phyloP scores from a whole-genome alignment of 2,797 vertebrate species.

The Clarias pachynema region DNA sequence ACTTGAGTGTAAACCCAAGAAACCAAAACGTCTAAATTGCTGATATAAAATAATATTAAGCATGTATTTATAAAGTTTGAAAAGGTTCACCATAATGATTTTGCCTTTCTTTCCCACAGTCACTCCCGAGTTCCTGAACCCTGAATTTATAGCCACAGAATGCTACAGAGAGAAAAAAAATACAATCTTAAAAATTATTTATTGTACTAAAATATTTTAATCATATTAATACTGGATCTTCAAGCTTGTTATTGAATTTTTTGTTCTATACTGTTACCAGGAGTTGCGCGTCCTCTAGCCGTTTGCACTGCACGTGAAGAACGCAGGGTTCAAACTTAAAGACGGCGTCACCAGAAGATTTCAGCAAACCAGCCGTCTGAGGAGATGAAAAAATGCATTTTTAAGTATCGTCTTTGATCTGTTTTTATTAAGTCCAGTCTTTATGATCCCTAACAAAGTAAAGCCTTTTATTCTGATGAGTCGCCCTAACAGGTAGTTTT shows the following conservation, averaged over 20 bases:
- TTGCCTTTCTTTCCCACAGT: slow-evolving; percentile 88
- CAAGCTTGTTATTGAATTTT: neutral
- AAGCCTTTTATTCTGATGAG: no score
- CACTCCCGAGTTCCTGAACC: slow-evolving; percentile 94
- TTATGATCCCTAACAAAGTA: no score
- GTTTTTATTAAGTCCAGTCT: neutral
- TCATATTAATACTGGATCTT: neutral
- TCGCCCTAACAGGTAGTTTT: no score
- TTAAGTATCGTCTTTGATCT: neutral
- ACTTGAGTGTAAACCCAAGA: neutral
- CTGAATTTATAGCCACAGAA: slow-evolving; percentile 82
- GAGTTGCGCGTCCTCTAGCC: slow-evolving; percentile 84
- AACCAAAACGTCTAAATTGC: neutral
- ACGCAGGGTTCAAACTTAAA: slow-evolving; percentile 93
- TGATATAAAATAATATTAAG: neutral
- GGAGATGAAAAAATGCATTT: neutral
- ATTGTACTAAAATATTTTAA: neutral
- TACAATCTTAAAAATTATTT: neutral
- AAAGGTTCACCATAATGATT: slow-evolving; percentile 81
- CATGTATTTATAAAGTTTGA: neutral
- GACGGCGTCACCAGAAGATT: slow-evolving; percentile 74
- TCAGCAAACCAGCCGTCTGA: slow-evolving; percentile 76
- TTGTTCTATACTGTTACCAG: slow-evolving; percentile 73
- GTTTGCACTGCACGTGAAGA: slow-evolving; percentile 86
- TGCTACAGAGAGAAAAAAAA: slow-evolving; percentile 73